Conservation (phyloP, 2,888 invertebrate genomes). For the Clitarchus hookeri region DNA sequence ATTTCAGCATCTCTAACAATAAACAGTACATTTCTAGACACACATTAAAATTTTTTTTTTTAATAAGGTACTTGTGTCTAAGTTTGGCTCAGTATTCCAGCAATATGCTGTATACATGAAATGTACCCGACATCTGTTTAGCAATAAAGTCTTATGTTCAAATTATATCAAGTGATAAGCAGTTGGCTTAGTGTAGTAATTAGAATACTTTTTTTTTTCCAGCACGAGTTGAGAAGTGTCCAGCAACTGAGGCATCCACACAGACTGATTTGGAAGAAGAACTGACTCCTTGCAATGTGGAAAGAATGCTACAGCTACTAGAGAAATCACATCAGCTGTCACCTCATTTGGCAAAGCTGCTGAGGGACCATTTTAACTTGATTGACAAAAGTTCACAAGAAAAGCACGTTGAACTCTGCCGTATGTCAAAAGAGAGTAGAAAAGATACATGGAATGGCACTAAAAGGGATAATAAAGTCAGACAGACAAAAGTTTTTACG, state of each 20-base stretch:
- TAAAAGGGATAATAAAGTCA: constrained; percentile 3
- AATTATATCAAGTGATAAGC: too few relatives aligned
- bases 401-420: background rate
- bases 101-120: too few relatives aligned
- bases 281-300: constrained; percentile 22
- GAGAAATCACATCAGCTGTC: constrained; percentile 29
- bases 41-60: too few relatives aligned
- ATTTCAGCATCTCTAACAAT: too few relatives aligned
- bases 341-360: constrained; percentile 25
- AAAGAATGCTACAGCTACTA: constrained; percentile 27
- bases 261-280: constrained; percentile 32
- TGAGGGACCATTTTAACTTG: constrained; percentile 31
- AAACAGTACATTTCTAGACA: too few relatives aligned
- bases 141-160: too few relatives aligned
- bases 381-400: background rate
- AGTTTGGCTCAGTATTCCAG: too few relatives aligned
- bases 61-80: too few relatives aligned
- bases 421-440: background rate
- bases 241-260: constrained; percentile 25
- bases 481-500: background rate
- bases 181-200: too few relatives aligned
- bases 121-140: too few relatives aligned
- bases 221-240: background rate
- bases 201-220: too few relatives aligned
- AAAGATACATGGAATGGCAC: background rate